These are phyloP conservation scores for Ceyx melanurus DNA, from an alignment of 2,113 vertebrate genomes.

Conservation along the genomic window DNA sequence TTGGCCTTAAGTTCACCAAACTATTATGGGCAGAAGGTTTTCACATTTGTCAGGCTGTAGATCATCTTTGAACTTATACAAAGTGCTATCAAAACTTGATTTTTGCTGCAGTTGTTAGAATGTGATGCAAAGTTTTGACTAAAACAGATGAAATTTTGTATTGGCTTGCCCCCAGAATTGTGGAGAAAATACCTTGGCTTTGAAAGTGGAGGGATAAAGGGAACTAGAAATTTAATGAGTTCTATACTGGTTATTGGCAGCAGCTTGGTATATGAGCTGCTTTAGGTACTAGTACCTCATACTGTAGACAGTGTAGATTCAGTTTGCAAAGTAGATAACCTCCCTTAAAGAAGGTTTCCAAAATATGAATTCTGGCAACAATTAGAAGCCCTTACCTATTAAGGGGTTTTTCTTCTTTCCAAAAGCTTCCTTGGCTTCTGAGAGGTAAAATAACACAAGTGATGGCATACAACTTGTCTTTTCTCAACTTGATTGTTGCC, in stretches of 20 bases:
- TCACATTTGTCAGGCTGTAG: neutral
- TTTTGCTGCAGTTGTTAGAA: neutral
- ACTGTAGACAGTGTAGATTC: neutral
- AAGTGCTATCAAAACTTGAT: neutral
- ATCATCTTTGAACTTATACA: neutral
- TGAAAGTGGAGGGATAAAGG: neutral
- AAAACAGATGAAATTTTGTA: neutral
- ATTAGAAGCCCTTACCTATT: neutral
- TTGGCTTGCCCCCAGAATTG: neutral
- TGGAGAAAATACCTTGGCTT: neutral
- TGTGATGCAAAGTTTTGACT: neutral
- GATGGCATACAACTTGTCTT: neutral
- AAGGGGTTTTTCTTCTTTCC: neutral
- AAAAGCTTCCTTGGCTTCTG: neutral
- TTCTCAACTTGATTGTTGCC: neutral
- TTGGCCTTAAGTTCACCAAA: neutral
- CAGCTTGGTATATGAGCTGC: neutral
- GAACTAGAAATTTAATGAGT: neutral
- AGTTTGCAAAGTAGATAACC: neutral
- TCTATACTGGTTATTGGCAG: neutral
- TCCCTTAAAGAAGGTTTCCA: neutral
- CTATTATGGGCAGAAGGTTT: neutral
- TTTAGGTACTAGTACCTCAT: neutral
- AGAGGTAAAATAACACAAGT: neutral
- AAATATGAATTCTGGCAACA: neutral